Evolutionary conservation across 2,113 vertebrate species (phyloP).

Genomic region (Pogonocichla stellata): DNA sequence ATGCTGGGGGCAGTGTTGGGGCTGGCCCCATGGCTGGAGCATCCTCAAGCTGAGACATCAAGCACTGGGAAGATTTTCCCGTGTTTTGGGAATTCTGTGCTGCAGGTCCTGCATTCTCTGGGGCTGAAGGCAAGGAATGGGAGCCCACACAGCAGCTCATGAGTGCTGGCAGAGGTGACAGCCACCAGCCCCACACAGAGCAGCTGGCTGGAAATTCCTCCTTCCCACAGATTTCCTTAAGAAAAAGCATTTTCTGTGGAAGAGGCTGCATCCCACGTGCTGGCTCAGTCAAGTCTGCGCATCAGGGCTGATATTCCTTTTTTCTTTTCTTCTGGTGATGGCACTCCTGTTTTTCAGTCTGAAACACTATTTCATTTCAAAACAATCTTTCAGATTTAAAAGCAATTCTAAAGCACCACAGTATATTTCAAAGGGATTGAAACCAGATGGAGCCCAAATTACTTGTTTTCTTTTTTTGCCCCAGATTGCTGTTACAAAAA

Average conservation of each 20-base stretch:
- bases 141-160: accelerated
- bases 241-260: not conserved
- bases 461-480: constrained; percentile 24
- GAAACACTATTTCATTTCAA: not conserved
- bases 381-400: constrained; percentile 19
- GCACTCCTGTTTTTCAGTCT: not conserved
- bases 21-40: not conserved
- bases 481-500: not conserved
- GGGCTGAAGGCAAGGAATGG: not conserved
- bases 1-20: not conserved
- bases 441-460: constrained; percentile 59
- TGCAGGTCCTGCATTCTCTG: accelerated
- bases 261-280: accelerated
- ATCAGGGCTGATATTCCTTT: not conserved
- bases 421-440: constrained; percentile 59
- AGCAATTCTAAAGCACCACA: constrained; percentile 32
- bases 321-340: not conserved
- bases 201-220: not conserved
- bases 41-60: accelerated
- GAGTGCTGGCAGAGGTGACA: not conserved
- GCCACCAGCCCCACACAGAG: not conserved
- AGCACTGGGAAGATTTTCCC: not conserved
- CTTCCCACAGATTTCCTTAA: not conserved
- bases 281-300: accelerated
- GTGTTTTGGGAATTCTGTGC: accelerated